Evolutionary conservation across 2,888 invertebrate genomes (phyloP).

Genomic region (Clivina fossor): DNA sequence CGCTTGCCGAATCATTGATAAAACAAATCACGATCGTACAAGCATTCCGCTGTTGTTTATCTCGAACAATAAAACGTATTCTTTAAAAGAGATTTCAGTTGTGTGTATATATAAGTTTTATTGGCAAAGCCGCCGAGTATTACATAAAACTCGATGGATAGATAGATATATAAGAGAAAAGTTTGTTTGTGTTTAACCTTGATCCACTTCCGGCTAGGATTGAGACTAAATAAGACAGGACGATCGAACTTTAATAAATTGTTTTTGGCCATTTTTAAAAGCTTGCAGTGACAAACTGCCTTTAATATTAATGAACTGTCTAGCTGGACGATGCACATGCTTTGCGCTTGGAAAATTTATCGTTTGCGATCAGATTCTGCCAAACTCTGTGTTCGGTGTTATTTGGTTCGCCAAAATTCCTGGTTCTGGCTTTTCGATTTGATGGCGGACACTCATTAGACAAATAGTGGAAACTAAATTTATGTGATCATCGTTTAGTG

Average conservation of each 20-base stretch:
- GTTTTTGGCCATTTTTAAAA: not conserved
- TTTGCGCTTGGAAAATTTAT: conserved; percentile 14
- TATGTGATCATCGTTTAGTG: conserved; percentile 13
- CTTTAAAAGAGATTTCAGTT: too few species aligned
- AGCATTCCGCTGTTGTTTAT: too few species aligned
- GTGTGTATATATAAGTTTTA: too few species aligned
- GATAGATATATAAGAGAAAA: too few species aligned
- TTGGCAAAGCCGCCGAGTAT: too few species aligned
- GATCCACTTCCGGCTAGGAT: conserved; percentile 8
- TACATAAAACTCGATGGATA: too few species aligned
- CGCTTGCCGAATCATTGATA: too few species aligned
- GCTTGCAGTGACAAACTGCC: conserved; percentile 14
- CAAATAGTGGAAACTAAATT: conserved; percentile 18
- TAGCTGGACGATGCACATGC: conserved; percentile 3
- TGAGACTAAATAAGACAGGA: conserved; percentile 17
- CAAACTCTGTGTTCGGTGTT: too few species aligned
- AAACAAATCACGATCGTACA: too few species aligned
- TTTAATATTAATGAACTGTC: conserved; percentile 19
- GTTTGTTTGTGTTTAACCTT: too few species aligned
- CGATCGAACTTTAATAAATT: conserved; percentile 21
- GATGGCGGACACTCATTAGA: conserved; percentile 15
- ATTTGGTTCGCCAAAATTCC: too few species aligned
- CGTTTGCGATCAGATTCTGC: conserved; percentile 14
- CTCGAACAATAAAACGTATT: too few species aligned
- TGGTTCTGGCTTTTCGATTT: conserved; percentile 7